A percentile compares a stretch with the other conserved stretches of the same genome.
These are phyloP conservation scores for Spialia ferax DNA, from an alignment of 2,888 invertebrate species.

Conservation along the genomic window DNA sequence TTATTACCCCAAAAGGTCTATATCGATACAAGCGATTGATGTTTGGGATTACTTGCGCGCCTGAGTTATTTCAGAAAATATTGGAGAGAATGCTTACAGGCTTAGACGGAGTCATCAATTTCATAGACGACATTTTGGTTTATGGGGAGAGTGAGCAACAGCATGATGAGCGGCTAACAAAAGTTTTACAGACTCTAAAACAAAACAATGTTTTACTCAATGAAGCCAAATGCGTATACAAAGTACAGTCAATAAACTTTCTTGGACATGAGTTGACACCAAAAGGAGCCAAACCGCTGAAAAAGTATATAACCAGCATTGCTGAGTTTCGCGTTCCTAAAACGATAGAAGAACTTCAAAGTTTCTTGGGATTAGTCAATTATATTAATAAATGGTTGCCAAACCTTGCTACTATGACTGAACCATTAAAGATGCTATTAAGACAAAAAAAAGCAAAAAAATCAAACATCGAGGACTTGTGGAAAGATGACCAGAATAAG, in stretches of 20 bases:
- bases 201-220: conserved; percentile 45
- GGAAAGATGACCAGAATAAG: neutral
- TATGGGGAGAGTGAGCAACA: conserved; percentile 31
- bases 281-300: conserved; percentile 52
- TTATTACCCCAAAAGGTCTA: conserved; percentile 57
- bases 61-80: conserved; percentile 57
- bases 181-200: conserved; percentile 36
- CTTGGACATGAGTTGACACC: conserved; percentile 45
- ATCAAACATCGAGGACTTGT: conserved; percentile 36
- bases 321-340: conserved; percentile 43
- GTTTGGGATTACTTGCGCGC: conserved; percentile 66
- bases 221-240: conserved; percentile 44
- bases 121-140: conserved; percentile 51
- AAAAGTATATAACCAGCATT: conserved; percentile 51
- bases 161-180: conserved; percentile 32
- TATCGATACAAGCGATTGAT: conserved; percentile 62
- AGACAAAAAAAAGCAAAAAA: neutral
- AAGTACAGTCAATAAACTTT: conserved; percentile 20
- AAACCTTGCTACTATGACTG: conserved; percentile 43
- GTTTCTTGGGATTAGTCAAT: conserved; percentile 46
- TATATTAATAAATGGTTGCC: conserved; percentile 46
- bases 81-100: conserved; percentile 56
- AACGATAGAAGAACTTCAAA: conserved; percentile 42
- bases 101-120: conserved; percentile 55
- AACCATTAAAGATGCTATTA: conserved; percentile 35